Evolutionary conservation across 2,797 vertebrate genomes (phyloP).

Genomic region (Sparidentex hasta): DNA sequence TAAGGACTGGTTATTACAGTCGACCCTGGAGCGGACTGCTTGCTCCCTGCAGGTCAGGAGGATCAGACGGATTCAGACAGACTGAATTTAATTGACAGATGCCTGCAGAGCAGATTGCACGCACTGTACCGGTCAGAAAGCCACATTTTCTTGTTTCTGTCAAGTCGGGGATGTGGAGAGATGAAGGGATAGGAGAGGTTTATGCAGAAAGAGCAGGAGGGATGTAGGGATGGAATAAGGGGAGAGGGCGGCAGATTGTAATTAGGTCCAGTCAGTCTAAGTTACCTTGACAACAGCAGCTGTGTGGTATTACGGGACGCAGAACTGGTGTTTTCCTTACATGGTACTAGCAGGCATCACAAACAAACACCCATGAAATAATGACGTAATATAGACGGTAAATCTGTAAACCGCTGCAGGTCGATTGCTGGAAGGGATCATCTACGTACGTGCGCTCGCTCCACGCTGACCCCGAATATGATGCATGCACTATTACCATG

Average conservation of each 20-base stretch:
- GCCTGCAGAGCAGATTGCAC: conserved; percentile 26
- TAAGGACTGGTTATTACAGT: conserved; percentile 49
- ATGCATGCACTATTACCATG: neutral
- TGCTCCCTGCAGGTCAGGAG: conserved; percentile 45
- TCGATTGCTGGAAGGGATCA: neutral
- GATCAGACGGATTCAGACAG: conserved; percentile 71
- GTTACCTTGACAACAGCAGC: conserved; percentile 67
- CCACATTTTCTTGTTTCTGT: conserved; percentile 55
- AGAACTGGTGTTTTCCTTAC: conserved; percentile 19
- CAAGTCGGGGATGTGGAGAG: conserved; percentile 24
- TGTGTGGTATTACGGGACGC: conserved; percentile 45
- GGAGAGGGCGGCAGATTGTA: conserved; percentile 38
- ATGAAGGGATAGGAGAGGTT: conserved; percentile 43
- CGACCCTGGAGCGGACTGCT: conserved; percentile 21
- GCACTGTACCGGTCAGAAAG: conserved; percentile 35
- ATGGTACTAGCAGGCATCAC: neutral
- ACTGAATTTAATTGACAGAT: conserved; percentile 71
- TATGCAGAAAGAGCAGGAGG: conserved; percentile 15
- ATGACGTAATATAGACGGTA: neutral
- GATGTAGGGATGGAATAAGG: conserved; percentile 24
- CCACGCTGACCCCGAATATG: conserved; percentile 4
- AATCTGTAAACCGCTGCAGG: neutral
- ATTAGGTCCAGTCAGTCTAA: conserved; percentile 51
- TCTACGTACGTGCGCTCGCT: neutral
- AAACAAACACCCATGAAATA: neutral